phyloP scores from a whole-genome alignment of 2,888 invertebrate species.

The Oscheius sp. region DNA sequence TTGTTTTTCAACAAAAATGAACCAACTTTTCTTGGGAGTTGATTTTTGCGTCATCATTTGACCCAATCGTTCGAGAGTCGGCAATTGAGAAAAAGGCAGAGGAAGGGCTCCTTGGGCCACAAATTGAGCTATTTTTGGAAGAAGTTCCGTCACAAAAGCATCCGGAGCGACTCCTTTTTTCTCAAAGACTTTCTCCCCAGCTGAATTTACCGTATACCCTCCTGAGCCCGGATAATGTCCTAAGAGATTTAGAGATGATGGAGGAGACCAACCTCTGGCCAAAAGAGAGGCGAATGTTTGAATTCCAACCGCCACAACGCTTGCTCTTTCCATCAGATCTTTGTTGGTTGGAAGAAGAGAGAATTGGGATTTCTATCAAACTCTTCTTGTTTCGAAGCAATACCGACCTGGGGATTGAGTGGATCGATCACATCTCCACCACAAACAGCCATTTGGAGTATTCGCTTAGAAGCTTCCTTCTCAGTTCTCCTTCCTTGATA shows the following conservation, averaged over 20 bases:
- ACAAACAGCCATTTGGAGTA: constrained; percentile 48
- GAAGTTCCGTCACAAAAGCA: constrained; percentile 26
- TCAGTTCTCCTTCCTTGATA: constrained; percentile 59
- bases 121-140: constrained; percentile 39
- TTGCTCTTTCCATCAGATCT: constrained; percentile 37
- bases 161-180: constrained; percentile 1
- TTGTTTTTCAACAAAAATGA: neutral
- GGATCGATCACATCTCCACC: constrained; percentile 55
- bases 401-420: too few species aligned
- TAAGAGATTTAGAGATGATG: neutral
- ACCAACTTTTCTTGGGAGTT: constrained; percentile 15
- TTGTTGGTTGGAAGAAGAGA: neutral
- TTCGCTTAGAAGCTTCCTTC: constrained; percentile 42
- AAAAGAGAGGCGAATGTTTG: constrained; percentile 54
- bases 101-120: constrained; percentile 35
- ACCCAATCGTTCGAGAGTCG: constrained; percentile 35
- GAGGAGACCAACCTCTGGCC: constrained; percentile 46
- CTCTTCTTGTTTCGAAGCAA: too few species aligned
- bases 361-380: neutral
- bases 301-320: constrained; percentile 56
- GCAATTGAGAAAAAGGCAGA: constrained; percentile 39
- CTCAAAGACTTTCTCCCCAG: constrained; percentile 39
- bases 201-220: constrained; percentile 44
- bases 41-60: neutral
- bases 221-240: constrained; percentile 49